Evolutionary conservation across 2,797 vertebrate species (phyloP).

Genomic region (Etheostoma perlongum): DNA sequence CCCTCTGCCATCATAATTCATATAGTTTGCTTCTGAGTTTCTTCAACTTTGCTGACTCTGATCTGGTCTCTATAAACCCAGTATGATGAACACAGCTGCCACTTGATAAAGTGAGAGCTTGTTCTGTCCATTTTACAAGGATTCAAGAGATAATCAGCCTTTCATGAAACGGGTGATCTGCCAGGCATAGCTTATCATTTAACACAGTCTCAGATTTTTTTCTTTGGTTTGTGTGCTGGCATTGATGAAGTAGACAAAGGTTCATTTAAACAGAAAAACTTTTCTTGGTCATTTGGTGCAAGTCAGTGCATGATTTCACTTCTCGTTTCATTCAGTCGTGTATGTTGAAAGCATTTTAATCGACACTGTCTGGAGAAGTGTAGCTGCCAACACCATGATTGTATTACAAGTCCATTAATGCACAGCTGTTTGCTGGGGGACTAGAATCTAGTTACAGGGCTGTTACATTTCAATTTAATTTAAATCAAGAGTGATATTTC

Average conservation of each 20-base stretch:
- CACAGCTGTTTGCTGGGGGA: slow-evolving; percentile 16
- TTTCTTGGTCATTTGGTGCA: slow-evolving; percentile 52
- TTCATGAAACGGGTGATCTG: slow-evolving; percentile 57
- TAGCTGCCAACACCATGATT: slow-evolving; percentile 16
- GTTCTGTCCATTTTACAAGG: slow-evolving; percentile 48
- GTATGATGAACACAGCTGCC: slow-evolving; percentile 62
- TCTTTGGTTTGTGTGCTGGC: slow-evolving; percentile 27
- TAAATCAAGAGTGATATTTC: not conserved
- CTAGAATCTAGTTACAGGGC: slow-evolving; percentile 3
- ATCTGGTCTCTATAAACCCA: slow-evolving; percentile 31
- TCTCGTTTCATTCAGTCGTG: slow-evolving; percentile 39
- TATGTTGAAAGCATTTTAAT: slow-evolving; percentile 30
- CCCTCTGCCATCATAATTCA: not conserved
- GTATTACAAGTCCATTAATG: slow-evolving; percentile 32
- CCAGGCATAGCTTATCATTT: slow-evolving; percentile 43
- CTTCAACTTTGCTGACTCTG: slow-evolving; percentile 14
- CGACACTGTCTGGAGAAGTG: slow-evolving; percentile 21
- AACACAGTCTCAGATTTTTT: slow-evolving; percentile 29
- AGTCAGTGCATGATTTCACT: slow-evolving; percentile 43
- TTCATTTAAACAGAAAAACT: slow-evolving; percentile 42
- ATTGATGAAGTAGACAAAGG: slow-evolving; percentile 56
- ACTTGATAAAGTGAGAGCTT: slow-evolving; percentile 53
- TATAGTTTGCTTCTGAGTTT: not conserved
- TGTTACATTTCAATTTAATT: slow-evolving; percentile 2
- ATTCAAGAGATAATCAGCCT: slow-evolving; percentile 60